Base-by-base conservation (phyloP, 2,113 vertebrate species). In the Urocynchramus pylzowi region DNA sequence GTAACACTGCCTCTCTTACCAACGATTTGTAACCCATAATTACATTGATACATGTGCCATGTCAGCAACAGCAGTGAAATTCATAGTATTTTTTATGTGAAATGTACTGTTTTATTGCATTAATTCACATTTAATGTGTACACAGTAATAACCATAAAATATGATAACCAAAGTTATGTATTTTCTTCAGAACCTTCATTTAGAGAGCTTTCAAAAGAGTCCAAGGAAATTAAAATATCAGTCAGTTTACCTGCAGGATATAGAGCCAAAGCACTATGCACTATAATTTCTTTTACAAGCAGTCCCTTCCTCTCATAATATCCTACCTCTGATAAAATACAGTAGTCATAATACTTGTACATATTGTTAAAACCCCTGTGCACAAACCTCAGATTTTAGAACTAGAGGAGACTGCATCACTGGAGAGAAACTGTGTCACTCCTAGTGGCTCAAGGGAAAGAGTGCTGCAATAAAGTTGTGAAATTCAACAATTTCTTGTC, bases 101-200 rank as follows among this genome's bases (percentile, higher is more conserved):
- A 98, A 98, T 98, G 96, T 95, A 97, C 97, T 98, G 97, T 95
- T 98, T 98, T 98, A 98, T 98, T 97, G 92, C 97, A 98, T 98
- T 98, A 98, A 98, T 98, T 98, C 98, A 98, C 97, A 97, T 98
- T 98, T 98, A 98, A 98, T 98, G 97, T 98, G 97, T 98, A 98
- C 93, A 97, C 92, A 98, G 98, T 98, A 98, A 98, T 98, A 98
- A 98, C 97, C 95, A 97, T 98, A 98, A 98, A 98, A 91, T 97
- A 98, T 93, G 92, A 97, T 97, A 98, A 98, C 97, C 94, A 97
- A 98, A 97, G 96, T 98, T 97, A 97, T 98, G 97, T 97, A 97
- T 98, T 98, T 98, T 97, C 96, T 96, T 98, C 98, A 97, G 97
- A 97, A 98, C 95, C 97, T 98, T 98, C 98, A 98, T 98, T 98